Evolutionary conservation across 2,797 vertebrate species (phyloP).

Genomic region (Macropus fuliginosus): DNA sequence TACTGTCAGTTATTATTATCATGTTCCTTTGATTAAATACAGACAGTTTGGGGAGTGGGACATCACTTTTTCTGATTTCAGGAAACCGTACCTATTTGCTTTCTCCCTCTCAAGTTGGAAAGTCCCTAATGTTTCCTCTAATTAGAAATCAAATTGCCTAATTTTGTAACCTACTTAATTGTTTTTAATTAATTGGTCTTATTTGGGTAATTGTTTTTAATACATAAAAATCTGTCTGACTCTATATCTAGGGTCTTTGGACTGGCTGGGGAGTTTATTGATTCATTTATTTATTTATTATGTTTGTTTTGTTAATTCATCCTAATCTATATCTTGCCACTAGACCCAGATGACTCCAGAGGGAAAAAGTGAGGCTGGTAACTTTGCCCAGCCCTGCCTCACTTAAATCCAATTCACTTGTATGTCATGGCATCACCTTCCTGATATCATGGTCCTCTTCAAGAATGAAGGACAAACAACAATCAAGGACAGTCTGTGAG

Average conservation of each 20-base stretch:
- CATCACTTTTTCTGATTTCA: background rate
- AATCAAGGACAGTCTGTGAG: too few relatives aligned
- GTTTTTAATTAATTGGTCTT: background rate
- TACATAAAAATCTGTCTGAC: background rate
- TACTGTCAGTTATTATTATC: background rate
- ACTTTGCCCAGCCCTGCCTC: background rate
- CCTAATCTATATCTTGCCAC: background rate
- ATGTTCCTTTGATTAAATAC: background rate
- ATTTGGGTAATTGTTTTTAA: background rate
- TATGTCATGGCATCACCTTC: background rate
- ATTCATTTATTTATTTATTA: background rate
- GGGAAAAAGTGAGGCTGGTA: background rate
- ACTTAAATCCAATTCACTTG: background rate
- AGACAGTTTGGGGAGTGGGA: background rate
- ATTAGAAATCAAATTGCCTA: background rate
- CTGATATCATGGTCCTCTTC: too few relatives aligned
- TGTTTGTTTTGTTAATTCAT: background rate
- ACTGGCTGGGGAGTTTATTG: background rate
- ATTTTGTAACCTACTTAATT: background rate
- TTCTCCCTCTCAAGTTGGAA: background rate
- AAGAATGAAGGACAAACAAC: too few relatives aligned
- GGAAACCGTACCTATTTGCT: background rate
- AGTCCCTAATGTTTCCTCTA: background rate
- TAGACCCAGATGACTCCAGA: background rate
- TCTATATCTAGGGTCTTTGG: background rate